Evolutionary conservation across 2,113 vertebrate species (phyloP).

Genomic region (Casuarius casuarius): DNA sequence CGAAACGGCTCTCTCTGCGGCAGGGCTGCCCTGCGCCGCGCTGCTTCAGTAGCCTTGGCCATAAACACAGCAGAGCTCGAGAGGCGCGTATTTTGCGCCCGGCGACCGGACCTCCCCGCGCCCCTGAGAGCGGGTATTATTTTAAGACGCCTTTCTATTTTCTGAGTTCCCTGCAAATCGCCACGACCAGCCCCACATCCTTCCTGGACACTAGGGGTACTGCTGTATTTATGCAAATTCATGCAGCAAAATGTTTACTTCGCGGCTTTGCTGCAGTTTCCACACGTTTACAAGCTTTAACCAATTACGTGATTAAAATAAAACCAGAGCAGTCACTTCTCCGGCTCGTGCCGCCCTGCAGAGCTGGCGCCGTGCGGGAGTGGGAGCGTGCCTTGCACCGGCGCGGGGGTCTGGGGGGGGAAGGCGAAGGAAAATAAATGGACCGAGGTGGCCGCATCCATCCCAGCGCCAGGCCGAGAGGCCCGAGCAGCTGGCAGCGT

Average conservation of each 20-base stretch:
- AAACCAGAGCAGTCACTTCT: slow-evolving; percentile 1
- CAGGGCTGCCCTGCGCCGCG: background rate
- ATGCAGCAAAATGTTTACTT: slow-evolving; percentile 29
- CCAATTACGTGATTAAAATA: background rate
- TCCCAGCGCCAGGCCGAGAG: background rate
- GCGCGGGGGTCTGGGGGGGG: background rate
- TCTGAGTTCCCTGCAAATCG: background rate
- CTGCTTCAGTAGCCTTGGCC: background rate
- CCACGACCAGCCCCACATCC: background rate
- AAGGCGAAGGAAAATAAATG: background rate
- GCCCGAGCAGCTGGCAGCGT: too few species aligned
- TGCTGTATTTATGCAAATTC: slow-evolving; percentile 51
- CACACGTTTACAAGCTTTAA: background rate
- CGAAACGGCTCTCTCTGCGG: background rate
- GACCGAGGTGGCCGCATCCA: background rate
- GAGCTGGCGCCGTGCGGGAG: background rate
- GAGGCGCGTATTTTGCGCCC: background rate
- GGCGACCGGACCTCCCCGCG: background rate
- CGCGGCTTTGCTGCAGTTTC: slow-evolving; percentile 6
- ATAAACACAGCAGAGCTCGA: background rate
- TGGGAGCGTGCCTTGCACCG: background rate
- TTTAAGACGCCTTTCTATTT: background rate
- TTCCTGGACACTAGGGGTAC: background rate
- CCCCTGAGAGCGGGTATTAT: background rate
- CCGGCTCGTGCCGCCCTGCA: background rate